Conservation (phyloP, 1,140 invertebrate genomes). For the Zaprionus camerounensis region DNA sequence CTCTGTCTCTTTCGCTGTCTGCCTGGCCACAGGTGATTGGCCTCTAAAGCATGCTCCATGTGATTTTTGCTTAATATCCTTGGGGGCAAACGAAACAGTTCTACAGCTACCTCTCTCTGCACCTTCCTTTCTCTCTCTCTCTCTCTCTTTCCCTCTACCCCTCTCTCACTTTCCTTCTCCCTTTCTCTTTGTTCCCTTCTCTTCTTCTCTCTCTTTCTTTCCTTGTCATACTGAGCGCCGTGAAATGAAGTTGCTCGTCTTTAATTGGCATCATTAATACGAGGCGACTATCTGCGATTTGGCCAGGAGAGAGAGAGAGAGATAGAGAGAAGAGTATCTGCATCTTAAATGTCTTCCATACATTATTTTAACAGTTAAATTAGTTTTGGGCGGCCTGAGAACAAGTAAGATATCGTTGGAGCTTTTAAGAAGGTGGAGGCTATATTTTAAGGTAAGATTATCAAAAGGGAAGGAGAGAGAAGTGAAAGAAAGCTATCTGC, state of each 20-base stretch:
- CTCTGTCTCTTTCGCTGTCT: too few species aligned
- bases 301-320: background rate
- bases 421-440: background rate
- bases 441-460: background rate
- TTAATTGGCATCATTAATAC: constrained; percentile 65
- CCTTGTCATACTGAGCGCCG: constrained; percentile 2
- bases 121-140: background rate
- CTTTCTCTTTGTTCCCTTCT: background rate
- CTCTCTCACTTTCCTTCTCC: background rate
- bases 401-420: background rate
- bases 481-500: background rate
- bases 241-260: constrained; percentile 64
- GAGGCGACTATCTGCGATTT: constrained; percentile 13
- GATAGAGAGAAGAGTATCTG: background rate
- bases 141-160: background rate
- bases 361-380: constrained; percentile 8
- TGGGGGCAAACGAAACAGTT: constrained; percentile 60
- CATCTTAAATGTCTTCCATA: constrained; percentile 2
- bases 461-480: background rate
- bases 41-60: constrained; percentile 55
- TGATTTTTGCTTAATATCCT: constrained; percentile 65
- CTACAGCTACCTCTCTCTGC: background rate
- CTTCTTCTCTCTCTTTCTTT: background rate
- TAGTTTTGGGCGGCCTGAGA: constrained; percentile 3
- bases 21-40: constrained; percentile 56